Conservation (phyloP, 2,113 vertebrate species). For the Colossoma macropomum region DNA sequence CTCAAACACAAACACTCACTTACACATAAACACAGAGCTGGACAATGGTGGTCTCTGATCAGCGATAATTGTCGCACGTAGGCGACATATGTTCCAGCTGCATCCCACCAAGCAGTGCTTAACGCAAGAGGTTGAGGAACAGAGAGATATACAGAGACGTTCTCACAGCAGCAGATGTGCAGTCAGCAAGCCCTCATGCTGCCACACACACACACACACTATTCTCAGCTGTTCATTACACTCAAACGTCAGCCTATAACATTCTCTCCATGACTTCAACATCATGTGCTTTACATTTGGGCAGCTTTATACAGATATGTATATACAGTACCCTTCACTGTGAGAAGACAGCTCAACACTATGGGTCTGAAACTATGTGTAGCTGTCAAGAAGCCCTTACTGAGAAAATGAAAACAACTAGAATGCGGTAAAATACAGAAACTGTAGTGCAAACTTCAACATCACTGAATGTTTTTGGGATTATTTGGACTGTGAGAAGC, state of each 20-base stretch:
- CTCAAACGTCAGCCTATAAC: slow-evolving; percentile 10
- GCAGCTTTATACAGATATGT: neutral
- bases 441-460: too few species aligned
- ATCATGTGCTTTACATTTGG: neutral
- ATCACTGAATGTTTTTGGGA: too few species aligned
- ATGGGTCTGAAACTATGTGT: too few species aligned
- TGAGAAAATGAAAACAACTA: too few species aligned
- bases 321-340: too few species aligned
- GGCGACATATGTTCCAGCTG: slow-evolving; percentile 6
- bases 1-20: neutral
- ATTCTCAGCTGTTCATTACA: slow-evolving; percentile 25
- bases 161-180: slow-evolving; percentile 24
- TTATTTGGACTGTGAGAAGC: too few species aligned
- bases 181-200: slow-evolving; percentile 13
- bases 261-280: neutral
- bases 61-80: slow-evolving; percentile 23
- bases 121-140: slow-evolving; percentile 12
- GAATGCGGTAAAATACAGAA: too few species aligned
- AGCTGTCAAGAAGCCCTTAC: too few species aligned
- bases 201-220: slow-evolving; percentile 19
- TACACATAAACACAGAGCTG: neutral
- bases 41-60: slow-evolving; percentile 24
- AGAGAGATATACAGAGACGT: slow-evolving; percentile 20
- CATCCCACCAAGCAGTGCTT: slow-evolving; percentile 34
- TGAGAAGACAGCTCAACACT: too few species aligned